Evolutionary conservation across 2,113 vertebrate genomes (phyloP).

Genomic region (Genyomyrus donnyi): DNA sequence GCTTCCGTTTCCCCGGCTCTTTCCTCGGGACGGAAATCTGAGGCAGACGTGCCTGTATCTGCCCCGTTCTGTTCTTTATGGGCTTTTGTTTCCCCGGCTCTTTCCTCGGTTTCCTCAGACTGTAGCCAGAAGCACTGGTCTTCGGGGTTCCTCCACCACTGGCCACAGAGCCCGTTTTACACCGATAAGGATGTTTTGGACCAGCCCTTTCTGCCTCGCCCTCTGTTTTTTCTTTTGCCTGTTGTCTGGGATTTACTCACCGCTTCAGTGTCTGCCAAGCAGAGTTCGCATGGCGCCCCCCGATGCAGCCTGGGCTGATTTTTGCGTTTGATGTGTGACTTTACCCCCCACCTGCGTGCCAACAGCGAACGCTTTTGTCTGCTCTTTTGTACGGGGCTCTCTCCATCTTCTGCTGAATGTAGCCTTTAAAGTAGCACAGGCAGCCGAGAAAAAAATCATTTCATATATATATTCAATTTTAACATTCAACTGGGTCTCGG

Average conservation of each 20-base stretch:
- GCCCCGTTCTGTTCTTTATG: neutral
- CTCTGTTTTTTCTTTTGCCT: neutral
- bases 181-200: neutral
- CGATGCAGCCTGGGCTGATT: neutral
- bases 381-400: neutral
- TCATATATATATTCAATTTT: conserved; percentile 4
- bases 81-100: neutral
- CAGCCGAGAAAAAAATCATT: neutral
- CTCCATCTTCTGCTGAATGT: neutral
- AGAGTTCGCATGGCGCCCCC: neutral
- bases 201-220: neutral
- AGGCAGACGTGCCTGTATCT: neutral
- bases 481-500: neutral
- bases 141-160: neutral
- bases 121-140: neutral
- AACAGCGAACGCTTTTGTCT: neutral
- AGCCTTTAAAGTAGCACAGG: neutral
- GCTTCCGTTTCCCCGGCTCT: neutral
- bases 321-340: neutral
- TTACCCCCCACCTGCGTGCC: neutral
- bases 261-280: neutral
- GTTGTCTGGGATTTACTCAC: neutral
- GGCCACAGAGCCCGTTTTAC: neutral
- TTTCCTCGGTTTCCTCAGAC: neutral
- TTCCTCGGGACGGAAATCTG: neutral